A percentile compares a stretch with the other conserved stretches of the same genome.
These are phyloP conservation scores for Dipodomys ordii DNA, from an alignment of 2,113 vertebrate genomes.

Conservation along the genomic window DNA sequence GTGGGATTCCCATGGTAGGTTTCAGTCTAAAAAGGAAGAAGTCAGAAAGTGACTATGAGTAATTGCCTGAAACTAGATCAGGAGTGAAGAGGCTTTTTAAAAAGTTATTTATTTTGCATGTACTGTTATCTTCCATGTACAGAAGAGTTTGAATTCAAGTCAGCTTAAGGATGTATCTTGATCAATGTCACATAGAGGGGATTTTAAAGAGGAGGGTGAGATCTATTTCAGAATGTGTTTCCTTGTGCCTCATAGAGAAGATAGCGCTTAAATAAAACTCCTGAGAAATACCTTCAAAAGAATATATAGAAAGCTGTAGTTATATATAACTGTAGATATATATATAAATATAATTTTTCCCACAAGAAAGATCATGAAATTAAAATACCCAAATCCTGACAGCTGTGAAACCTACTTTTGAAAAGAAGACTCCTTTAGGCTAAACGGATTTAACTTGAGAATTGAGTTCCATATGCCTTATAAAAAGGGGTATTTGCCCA, in stretches of 20 bases:
- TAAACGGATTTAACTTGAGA: background rate
- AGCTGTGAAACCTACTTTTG: conserved; percentile 10
- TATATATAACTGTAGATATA: conserved; percentile 25
- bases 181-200: too few relatives aligned
- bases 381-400: conserved; percentile 18
- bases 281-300: conserved; percentile 1
- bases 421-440: background rate
- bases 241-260: background rate
- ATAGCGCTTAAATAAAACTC: background rate
- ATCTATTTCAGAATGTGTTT: background rate
- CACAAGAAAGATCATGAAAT: conserved; percentile 54
- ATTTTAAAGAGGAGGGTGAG: background rate
- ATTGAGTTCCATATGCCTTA: background rate
- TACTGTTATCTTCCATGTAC: too few relatives aligned
- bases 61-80: background rate
- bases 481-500: background rate
- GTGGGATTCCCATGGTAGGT: too few relatives aligned
- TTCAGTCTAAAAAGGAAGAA: background rate
- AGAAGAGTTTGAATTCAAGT: too few relatives aligned
- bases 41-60: background rate
- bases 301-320: background rate
- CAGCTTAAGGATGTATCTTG: too few relatives aligned
- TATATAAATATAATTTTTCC: background rate
- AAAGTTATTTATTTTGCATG: too few relatives aligned
- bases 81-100: background rate